Conservation (phyloP, 2,113 vertebrate genomes). For the Chloebia gouldiae region DNA sequence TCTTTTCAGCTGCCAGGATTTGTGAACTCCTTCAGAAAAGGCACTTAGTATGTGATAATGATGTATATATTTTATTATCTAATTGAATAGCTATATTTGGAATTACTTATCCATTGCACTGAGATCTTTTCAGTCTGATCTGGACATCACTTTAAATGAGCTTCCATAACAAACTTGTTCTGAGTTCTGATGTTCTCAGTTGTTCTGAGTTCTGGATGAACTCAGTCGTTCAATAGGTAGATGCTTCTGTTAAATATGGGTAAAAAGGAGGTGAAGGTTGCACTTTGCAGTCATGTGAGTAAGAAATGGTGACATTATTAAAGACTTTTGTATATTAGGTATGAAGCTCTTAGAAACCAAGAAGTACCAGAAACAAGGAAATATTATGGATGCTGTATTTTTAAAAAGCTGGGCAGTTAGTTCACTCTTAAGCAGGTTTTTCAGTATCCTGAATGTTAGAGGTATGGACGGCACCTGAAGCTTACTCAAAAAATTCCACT, state of each 20-base stretch:
- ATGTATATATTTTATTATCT: not conserved
- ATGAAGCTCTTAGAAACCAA: not conserved
- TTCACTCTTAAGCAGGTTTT: not conserved
- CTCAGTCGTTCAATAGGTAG: not conserved
- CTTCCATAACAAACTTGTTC: not conserved
- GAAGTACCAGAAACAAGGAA: not conserved
- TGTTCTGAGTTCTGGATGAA: not conserved
- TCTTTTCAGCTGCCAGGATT: not conserved
- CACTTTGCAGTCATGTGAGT: not conserved
- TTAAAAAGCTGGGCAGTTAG: not conserved
- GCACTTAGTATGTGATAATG: not conserved
- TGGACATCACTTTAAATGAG: not conserved
- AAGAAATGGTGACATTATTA: not conserved
- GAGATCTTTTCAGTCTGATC: not conserved
- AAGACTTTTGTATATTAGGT: not conserved
- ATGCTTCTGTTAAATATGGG: not conserved
- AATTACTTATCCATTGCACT: not conserved
- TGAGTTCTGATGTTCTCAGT: not conserved
- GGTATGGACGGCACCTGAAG: not conserved
- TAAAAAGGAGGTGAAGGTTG: not conserved
- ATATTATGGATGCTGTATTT: not conserved
- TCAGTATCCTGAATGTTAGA: not conserved
- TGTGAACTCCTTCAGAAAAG: not conserved
- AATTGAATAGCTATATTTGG: not conserved
- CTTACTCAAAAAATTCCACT: not conserved